Base-by-base conservation (phyloP, 1,140 invertebrate species). In the Aphelinus certus region DNA sequence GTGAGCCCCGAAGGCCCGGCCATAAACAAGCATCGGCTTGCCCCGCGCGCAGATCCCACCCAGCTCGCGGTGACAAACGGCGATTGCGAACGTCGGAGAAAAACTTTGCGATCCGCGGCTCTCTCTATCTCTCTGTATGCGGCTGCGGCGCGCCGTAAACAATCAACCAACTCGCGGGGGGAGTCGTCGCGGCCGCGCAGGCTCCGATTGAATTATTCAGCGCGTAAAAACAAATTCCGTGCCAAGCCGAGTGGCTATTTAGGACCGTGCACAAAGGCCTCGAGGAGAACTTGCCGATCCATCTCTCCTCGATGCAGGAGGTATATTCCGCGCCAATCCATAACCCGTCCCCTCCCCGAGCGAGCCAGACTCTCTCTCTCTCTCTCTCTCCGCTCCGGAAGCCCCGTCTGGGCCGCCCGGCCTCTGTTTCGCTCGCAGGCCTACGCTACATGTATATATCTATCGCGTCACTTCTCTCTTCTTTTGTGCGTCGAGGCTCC, bases 291-390 rank as follows among this genome's bases (percentile, higher is more conserved):
- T 26, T 10, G 53, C 53, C 53, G 5, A 55, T 10, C 10, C 53
- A 5, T 10, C 10, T 55, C 10, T 55, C 53, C 26, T 26, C 26
- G 26, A 26, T 26, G 26, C 26, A 26, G 26, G 26, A 26, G 26
- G 26, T 26, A 26, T 26, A 26, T 26, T 0, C 26, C 26, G 26
- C 26, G 26, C 26, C 26, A 70, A 75, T 75, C 73, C 67, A 69
- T 75, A 74, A 74, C 72, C 64, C 72, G n/a, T 74, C 65, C 51
- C 72, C 67, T 57, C 26, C 10, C 10, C 57, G 10, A 63, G 53
- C 55, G 63, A 72, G 73, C 71, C 76, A 57, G 62, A 26, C 68
- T 75, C 51, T 68, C 68, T 74, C 68, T 47, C 55, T 74, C 68
- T 47, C 55, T 48, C 57, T 60, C 47, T 64, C 60, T 48, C 26